phyloP scores from a whole-genome alignment of 2,888 invertebrate species.

The Agriotes lineatus region DNA sequence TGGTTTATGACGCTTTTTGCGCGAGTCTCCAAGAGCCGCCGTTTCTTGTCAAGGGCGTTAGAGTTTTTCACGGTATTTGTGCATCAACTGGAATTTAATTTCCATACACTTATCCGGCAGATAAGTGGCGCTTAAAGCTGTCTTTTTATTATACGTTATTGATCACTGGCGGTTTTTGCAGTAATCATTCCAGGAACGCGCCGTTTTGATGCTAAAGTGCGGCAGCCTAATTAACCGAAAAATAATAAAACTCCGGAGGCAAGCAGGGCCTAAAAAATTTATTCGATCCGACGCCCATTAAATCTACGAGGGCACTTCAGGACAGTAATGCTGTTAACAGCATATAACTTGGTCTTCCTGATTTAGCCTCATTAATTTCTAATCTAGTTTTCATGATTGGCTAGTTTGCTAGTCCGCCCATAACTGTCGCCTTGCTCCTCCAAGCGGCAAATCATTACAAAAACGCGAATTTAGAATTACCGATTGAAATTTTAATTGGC shows the following conservation, averaged over 20 bases:
- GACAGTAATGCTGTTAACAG: background rate
- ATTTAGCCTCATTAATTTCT: slow-evolving; percentile 44
- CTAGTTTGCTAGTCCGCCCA: slow-evolving; percentile 38
- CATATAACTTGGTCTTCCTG: slow-evolving; percentile 33
- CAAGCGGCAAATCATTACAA: slow-evolving; percentile 41
- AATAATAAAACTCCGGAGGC: background rate
- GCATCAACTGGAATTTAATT: slow-evolving; percentile 28
- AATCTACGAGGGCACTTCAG: background rate
- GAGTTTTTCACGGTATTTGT: slow-evolving; percentile 29
- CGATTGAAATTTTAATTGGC: slow-evolving; percentile 24
- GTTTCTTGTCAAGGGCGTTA: slow-evolving; percentile 28
- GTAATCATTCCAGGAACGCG: too few species aligned
- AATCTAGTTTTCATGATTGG: slow-evolving; percentile 46
- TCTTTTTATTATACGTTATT: slow-evolving; percentile 18
- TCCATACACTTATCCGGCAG: slow-evolving; percentile 25
- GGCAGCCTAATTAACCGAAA: background rate
- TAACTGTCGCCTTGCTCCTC: slow-evolving; percentile 36
- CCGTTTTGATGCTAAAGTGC: too few species aligned
- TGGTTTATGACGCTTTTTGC: slow-evolving; percentile 22
- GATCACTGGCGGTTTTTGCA: slow-evolving; percentile 16
- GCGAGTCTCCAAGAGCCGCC: slow-evolving; percentile 10
- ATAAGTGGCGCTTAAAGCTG: slow-evolving; percentile 14
- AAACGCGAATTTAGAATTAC: slow-evolving; percentile 35
- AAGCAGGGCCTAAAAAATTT: background rate
- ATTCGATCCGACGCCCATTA: background rate